Percentiles rank a stretch among this genome's conserved stretches.
Evolutionary conservation across 64 coral and sea anemone species (phyloP).

Genomic region (Montipora foliosa): DNA sequence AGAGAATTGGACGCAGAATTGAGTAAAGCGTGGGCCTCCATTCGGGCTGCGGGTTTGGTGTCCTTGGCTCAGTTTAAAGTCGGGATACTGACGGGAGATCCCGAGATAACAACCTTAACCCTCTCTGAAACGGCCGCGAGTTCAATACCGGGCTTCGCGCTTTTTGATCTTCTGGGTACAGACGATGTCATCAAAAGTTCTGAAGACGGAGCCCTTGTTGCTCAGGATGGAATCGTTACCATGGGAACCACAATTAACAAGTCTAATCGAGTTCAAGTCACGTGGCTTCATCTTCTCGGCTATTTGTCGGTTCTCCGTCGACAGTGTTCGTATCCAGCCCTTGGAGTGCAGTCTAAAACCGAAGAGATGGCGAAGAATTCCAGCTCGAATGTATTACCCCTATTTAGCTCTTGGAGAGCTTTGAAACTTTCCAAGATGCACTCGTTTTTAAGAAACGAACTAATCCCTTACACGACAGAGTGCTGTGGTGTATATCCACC

Average conservation of each 20-base stretch:
- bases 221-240: conserved; percentile 79
- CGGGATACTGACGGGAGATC: conserved; percentile 80
- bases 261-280: conserved; percentile 81
- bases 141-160: conserved; percentile 70
- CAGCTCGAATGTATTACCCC: conserved; percentile 36
- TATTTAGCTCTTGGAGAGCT: conserved; percentile 72
- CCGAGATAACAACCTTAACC: conserved; percentile 75
- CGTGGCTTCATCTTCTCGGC: conserved; percentile 90
- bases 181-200: conserved; percentile 64
- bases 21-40: conserved; percentile 76
- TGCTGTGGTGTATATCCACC: conserved; percentile 83
- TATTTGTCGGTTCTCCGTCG: conserved; percentile 85
- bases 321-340: conserved; percentile 86
- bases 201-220: conserved; percentile 43
- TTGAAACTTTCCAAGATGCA: conserved; percentile 86
- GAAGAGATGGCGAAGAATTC: background rate
- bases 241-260: conserved; percentile 81
- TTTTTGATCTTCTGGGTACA: conserved; percentile 92
- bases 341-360: conserved; percentile 60
- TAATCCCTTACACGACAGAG: conserved; percentile 73
- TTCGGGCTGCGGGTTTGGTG: conserved; percentile 81
- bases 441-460: conserved; percentile 75
- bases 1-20: conserved; percentile 83
- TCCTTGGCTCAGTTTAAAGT: conserved; percentile 73
- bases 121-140: conserved; percentile 73